Base-by-base conservation (phyloP, 1,140 invertebrate genomes). In the Teleopsis dalmanni region DNA sequence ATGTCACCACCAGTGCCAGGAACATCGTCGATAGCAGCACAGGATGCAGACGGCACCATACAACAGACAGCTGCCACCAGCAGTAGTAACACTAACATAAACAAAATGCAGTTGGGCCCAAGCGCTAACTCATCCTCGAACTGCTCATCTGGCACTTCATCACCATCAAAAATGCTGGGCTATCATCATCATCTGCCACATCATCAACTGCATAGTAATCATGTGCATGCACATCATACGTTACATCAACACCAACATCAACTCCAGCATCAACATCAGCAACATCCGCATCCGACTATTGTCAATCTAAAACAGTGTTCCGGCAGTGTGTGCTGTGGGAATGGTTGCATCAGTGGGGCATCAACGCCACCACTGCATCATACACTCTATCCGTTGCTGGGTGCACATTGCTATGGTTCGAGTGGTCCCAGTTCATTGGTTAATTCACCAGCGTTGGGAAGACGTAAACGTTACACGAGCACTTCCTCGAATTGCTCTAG, bases 401-500 rank as follows among this genome's bases (percentile, higher is more conserved):
- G 48, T 14, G 47, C 33, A 57, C 9, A 56, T 55, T 37, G 56
- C 59, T 37, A 53, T 51, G 46, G 59, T n/a, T 59, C 58, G 26
- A 67, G 65, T 33, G 64, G 64, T 2, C 62, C 65, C 54, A 68
- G 65, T 19, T 68, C 65, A 6, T 42, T 68, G 54, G 65, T 68
- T 25, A 67, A 67, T 33, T 66, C 63, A 10, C 66, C 64, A 2
- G 66, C 66, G 0, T 22, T 70, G 53, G 67, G 65, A 6, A 33
- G 61, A 11, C 60, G 66, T 18, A 70, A 70, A 42, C 60, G 66
- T 37, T 65, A 67, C 47, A 70, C 66, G 21, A 69, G 65, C 58
- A 69, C 57, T 37, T 69, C 63, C 11, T 69, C 66, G 8, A 69
- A 59, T 50, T 70, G 71, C 66, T 70, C 66, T 48, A 70, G 66